Evolutionary conservation across 2,797 vertebrate species (phyloP).

Genomic region (Alosa sapidissima): DNA sequence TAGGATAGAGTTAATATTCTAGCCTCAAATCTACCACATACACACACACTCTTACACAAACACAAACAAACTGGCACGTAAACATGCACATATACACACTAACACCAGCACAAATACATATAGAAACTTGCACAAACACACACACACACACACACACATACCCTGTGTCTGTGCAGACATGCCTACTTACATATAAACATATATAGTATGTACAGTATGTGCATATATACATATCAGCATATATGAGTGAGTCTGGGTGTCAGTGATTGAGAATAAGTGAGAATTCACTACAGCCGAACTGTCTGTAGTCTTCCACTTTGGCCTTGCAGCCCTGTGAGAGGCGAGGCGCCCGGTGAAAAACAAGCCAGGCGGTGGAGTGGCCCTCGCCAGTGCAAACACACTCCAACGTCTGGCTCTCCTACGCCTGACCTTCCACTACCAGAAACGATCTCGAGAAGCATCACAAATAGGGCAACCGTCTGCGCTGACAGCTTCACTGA

Average conservation of each 20-base stretch:
- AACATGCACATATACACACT: not conserved
- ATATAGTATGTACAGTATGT: not conserved
- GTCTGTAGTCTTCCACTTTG: slow-evolving; percentile 6
- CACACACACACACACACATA: slow-evolving; percentile 14
- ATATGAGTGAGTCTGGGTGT: not conserved
- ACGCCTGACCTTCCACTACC: not conserved
- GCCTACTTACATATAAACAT: not conserved
- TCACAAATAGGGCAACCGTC: not conserved
- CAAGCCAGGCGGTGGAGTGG: not conserved
- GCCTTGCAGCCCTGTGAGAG: not conserved
- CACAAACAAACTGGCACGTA: not conserved
- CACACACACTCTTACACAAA: not conserved
- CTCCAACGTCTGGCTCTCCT: not conserved
- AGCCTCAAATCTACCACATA: not conserved
- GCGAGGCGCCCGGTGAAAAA: not conserved
- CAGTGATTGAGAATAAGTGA: not conserved
- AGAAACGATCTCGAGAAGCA: not conserved
- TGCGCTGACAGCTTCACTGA: not conserved
- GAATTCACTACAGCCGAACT: not conserved
- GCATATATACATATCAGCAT: not conserved
- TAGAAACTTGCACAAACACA: not conserved
- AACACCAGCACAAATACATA: too few relatives aligned
- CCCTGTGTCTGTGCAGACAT: slow-evolving; percentile 6
- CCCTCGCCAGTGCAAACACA: not conserved
- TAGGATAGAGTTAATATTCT: not conserved